phyloP scores from a whole-genome alignment of 1,140 invertebrate genomes.

The Steinernema feltiae region DNA sequence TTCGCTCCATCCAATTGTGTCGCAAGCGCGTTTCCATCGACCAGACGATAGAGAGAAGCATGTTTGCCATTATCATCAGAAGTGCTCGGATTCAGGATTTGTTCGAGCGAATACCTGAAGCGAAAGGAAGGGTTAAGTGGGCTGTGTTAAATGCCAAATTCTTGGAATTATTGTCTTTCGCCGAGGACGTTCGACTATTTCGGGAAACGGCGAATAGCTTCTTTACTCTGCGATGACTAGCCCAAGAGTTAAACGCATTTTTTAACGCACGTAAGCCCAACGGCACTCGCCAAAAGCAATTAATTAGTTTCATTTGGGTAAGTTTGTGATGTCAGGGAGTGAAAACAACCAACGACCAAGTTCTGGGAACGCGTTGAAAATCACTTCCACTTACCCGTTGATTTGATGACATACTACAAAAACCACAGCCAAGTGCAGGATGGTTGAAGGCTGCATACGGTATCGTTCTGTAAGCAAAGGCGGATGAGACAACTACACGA shows the following conservation, averaged over 20 bases:
- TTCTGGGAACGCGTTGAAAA: too few relatives aligned
- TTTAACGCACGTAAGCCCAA: not conserved
- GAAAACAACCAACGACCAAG: not conserved
- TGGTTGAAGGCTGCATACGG: not conserved
- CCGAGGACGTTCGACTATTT: not conserved
- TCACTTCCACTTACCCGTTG: not conserved
- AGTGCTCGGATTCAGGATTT: not conserved
- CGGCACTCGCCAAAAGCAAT: not conserved
- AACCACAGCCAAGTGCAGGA: not conserved
- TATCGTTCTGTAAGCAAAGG: not conserved
- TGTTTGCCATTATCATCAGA: not conserved
- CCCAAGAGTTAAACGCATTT: not conserved
- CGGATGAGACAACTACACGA: too few relatives aligned
- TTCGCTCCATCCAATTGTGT: not conserved
- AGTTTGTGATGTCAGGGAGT: not conserved
- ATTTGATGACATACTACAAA: not conserved
- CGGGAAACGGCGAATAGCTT: not conserved
- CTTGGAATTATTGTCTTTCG: not conserved
- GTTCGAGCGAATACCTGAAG: not conserved
- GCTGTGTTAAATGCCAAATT: not conserved
- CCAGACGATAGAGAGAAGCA: not conserved
- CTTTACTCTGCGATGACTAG: not conserved
- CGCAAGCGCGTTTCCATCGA: not conserved
- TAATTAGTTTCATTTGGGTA: conserved; percentile 8
- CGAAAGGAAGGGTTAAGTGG: too few relatives aligned